Evolutionary conservation across 2,888 invertebrate genomes (phyloP).

Genomic region (Drosophila mulleri): DNA sequence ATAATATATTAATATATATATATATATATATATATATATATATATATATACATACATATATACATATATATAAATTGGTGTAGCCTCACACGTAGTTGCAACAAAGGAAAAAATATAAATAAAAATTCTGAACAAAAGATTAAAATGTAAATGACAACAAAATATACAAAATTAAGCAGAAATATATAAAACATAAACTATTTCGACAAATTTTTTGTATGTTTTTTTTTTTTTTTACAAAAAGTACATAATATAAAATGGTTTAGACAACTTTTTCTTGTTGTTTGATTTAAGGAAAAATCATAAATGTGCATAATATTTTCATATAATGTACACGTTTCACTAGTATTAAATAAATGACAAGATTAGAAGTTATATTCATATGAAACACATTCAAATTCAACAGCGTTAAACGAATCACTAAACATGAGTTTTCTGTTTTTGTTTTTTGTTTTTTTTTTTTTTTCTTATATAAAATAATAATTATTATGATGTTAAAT

Average conservation of each 20-base stretch:
- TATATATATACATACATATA: not conserved
- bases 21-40: constrained; percentile 1
- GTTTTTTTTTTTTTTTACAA: constrained; percentile 1
- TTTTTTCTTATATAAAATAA: not conserved
- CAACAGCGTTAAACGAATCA: constrained; percentile 39
- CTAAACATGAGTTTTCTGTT: constrained; percentile 10
- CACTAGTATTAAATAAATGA: constrained; percentile 52
- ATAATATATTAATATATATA: not conserved
- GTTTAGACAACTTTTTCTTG: constrained; percentile 25
- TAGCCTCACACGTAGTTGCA: constrained; percentile 72
- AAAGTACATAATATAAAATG: constrained; percentile 11
- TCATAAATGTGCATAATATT: constrained; percentile 12
- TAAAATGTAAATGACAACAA: not conserved
- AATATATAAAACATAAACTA: constrained; percentile 8
- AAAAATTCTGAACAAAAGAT: constrained; percentile 4
- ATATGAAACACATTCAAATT: constrained; percentile 50
- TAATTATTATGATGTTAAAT: constrained; percentile 12
- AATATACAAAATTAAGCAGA: not conserved
- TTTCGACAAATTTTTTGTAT: constrained; percentile 1
- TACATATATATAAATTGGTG: constrained; percentile 29
- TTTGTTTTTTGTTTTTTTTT: not conserved
- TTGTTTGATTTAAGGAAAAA: constrained; percentile 5
- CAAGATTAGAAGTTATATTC: constrained; percentile 49
- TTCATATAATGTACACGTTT: constrained; percentile 23
- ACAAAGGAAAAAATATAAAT: constrained; percentile 37